Evolutionary conservation across 1,140 invertebrate genomes (phyloP), one percentile per base, ranked within the genome.

Genomic region (Helicoverpa zea): DNA sequence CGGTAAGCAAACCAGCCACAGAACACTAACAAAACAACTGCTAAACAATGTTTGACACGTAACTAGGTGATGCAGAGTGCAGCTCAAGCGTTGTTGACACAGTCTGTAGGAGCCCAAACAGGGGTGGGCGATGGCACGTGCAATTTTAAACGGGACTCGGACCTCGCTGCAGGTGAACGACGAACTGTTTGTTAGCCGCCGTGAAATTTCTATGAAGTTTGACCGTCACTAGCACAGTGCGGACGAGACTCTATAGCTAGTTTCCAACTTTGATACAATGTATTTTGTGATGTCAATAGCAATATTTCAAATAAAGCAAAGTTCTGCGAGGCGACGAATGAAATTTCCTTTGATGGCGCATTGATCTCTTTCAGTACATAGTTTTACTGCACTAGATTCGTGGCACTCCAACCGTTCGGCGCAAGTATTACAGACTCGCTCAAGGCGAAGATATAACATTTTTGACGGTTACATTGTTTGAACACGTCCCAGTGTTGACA

Each of bases 401-500:
- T 12, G 75, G 16, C n/a, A 75, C 59, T 61, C 54, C 59, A 56
- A 64, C 56, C 30, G 59, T 76, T 77, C 58, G n/a, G 35, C 14
- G 75, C 49, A 75, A 76, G 47, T 54, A 76, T 43, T 58, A 63
- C 43, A 80, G 23, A 84, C 80, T 75, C 66, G 78, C 80, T 83
- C 80, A 74, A 58, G 74, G 82, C 83, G 81, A 72, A 82, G 81
- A 83, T 85, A 87, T 92, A 86, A 88, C 87, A 88, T 91, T 90
- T 91, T 92, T 87, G 89, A 89, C 87, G 88, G 88, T 90, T 88
- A 94, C 86, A 89, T 87, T 91, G 91, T 94, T 92, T 92, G 89
- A 90, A 89, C 88, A 89, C 76, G 87, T 87, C 83, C 79, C 81
- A 68, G 83, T 87, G 90, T 90, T 87, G 89, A 90, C 87, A 86